Evolutionary conservation across 2,888 invertebrate species (phyloP), one percentile per base, ranked within the genome.

Genomic region (Patella depressa): DNA sequence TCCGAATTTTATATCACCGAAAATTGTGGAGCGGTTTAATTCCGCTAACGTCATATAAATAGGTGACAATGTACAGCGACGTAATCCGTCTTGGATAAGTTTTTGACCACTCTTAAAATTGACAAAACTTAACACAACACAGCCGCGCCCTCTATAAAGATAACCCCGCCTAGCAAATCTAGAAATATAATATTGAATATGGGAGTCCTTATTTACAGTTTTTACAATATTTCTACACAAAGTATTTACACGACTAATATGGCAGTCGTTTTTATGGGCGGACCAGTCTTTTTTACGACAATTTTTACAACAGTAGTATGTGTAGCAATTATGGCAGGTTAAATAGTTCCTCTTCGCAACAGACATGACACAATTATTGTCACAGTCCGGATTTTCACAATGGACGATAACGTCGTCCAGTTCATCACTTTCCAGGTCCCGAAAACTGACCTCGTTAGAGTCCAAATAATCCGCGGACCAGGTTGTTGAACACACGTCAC

Each of bases 261-360:
- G 93, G 91, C 98, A 98, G 59, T 95, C 95, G 45, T 73, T 75
- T 80, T 97, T 94, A 90, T 98, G 98, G 87, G 96, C 95, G 89
- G 96, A 96, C 98, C 98, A 98, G 91, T 98, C 97, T 17, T 95
- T 94, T 80, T 96, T 93, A 45, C 98, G 94, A 91, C 98, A 98
- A 88, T 96, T 95, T 80, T 96, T 94, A 80, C 97, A 96, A 93
- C 98, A 98, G 92, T 98, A 98, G 89, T 96, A 95, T 89, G 97
- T 96, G 85, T 96, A 95, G 93, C 98, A 98, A 92, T 98, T 98
- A 93, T 97, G 97, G 92, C 97, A 97, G 86, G 96, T 96, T 92
- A 98, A 97, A 93, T 95, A 98, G 87, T 94, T 94, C 85, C 94
- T 93, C 85, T 96, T 95, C 80, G 98, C 98, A 85, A 96, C 95